Evolutionary conservation across 2,888 invertebrate species (phyloP).

Genomic region (Hermaeophaga mercurialis): DNA sequence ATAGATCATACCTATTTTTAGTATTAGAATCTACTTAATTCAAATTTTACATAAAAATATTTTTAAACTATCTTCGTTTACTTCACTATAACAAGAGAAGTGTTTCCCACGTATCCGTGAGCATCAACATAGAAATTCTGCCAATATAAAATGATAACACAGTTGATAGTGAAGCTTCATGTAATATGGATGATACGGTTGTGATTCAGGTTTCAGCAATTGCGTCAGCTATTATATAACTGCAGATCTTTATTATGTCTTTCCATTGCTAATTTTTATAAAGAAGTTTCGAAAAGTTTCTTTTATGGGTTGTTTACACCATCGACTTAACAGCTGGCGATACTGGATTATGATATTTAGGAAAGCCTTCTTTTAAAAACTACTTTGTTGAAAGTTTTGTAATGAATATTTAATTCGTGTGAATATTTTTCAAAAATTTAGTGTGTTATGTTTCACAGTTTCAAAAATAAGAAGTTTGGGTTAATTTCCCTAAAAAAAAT

Average conservation of each 20-base stretch:
- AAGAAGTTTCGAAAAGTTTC: constrained; percentile 7
- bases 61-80: neutral
- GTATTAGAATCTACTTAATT: too few relatives aligned
- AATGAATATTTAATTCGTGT: too few relatives aligned
- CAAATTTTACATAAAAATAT: too few relatives aligned
- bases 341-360: too few relatives aligned
- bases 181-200: constrained; percentile 44
- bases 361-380: too few relatives aligned
- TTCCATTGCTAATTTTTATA: constrained; percentile 15
- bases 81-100: neutral
- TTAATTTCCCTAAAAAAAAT: too few relatives aligned
- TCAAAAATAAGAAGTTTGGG: too few relatives aligned
- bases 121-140: constrained; percentile 31
- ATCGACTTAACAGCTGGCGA: neutral
- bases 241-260: constrained; percentile 12
- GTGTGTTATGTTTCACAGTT: too few relatives aligned
- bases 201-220: constrained; percentile 33
- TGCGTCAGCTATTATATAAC: constrained; percentile 17
- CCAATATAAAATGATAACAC: constrained; percentile 44
- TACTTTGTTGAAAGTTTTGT: too few relatives aligned
- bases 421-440: too few relatives aligned
- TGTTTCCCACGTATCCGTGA: constrained; percentile 15
- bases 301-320: neutral
- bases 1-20: too few relatives aligned
- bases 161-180: constrained; percentile 43